Percentiles rank a stretch among this genome's conserved stretches.
Evolutionary conservation across 2,888 invertebrate genomes (phyloP).

Genomic region (Sarcophaga rosellei): DNA sequence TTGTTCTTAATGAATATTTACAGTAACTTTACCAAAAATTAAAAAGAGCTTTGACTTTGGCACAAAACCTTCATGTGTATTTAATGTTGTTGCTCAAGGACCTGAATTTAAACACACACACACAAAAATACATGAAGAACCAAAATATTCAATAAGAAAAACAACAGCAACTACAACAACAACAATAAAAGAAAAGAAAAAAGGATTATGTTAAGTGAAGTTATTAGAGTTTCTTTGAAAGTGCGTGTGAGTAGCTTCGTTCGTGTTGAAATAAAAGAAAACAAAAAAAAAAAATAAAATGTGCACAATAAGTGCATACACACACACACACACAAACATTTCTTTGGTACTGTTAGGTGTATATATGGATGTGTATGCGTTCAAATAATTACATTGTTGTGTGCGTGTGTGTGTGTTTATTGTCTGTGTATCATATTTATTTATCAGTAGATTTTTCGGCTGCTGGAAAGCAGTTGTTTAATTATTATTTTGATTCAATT

Average conservation of each 20-base stretch:
- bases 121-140: slow-evolving; percentile 5
- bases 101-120: slow-evolving; percentile 13
- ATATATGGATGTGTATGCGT: not conserved
- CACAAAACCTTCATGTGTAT: slow-evolving; percentile 41
- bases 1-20: slow-evolving; percentile 41
- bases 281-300: not conserved
- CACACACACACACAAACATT: slow-evolving; percentile 59
- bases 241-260: slow-evolving; percentile 9
- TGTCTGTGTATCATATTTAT: not conserved
- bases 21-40: slow-evolving; percentile 33
- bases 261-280: slow-evolving; percentile 30
- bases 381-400: no score
- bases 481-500: slow-evolving; percentile 20
- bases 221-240: not conserved
- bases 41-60: slow-evolving; percentile 62
- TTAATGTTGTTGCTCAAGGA: slow-evolving; percentile 58
- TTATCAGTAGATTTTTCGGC: not conserved
- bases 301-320: slow-evolving; percentile 54
- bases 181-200: slow-evolving; percentile 5
- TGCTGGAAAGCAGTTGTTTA: not conserved
- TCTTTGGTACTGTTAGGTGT: slow-evolving; percentile 7
- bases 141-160: slow-evolving; percentile 50
- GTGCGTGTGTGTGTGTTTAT: slow-evolving; percentile 8
- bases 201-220: slow-evolving; percentile 27
- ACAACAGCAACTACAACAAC: not conserved